These are phyloP conservation scores for Helostoma temminkii DNA, from an alignment of 2,797 vertebrate genomes.

Conservation along the genomic window DNA sequence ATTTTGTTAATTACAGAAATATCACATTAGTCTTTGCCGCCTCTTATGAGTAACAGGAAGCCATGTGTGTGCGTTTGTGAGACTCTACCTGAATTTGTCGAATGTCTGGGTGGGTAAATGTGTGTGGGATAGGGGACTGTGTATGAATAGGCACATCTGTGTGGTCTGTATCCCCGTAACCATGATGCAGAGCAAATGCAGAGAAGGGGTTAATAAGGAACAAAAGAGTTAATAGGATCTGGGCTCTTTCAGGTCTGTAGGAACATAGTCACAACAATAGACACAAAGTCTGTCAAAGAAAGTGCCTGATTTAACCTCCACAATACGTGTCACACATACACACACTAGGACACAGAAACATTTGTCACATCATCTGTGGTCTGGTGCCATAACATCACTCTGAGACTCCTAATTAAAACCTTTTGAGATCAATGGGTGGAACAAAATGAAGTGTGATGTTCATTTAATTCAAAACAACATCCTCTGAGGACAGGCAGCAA, in stretches of 20 bases:
- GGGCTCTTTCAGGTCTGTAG: conserved; percentile 29
- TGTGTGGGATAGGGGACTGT: conserved; percentile 1
- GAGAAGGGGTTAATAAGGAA: conserved; percentile 37
- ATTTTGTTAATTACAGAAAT: conserved; percentile 29
- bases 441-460: conserved; percentile 17
- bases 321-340: conserved; percentile 16
- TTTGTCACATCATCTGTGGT: conserved; percentile 10
- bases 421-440: conserved; percentile 11
- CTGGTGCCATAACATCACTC: background rate
- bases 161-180: conserved; percentile 49
- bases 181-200: conserved; percentile 21
- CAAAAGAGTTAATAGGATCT: conserved; percentile 49
- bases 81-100: background rate
- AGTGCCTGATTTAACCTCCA: conserved; percentile 27
- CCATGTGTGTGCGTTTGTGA: conserved; percentile 1
- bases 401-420: conserved; percentile 12
- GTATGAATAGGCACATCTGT: conserved; percentile 38
- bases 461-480: conserved; percentile 9
- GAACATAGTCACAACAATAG: conserved; percentile 41
- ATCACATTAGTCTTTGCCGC: conserved; percentile 17
- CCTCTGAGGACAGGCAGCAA: too few relatives aligned
- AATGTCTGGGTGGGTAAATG: conserved; percentile 2
- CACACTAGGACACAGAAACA: conserved; percentile 5
- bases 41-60: conserved; percentile 29
- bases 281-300: conserved; percentile 20